Conservation (phyloP, 1,140 invertebrate genomes). For the Neodiprion virginianus region DNA sequence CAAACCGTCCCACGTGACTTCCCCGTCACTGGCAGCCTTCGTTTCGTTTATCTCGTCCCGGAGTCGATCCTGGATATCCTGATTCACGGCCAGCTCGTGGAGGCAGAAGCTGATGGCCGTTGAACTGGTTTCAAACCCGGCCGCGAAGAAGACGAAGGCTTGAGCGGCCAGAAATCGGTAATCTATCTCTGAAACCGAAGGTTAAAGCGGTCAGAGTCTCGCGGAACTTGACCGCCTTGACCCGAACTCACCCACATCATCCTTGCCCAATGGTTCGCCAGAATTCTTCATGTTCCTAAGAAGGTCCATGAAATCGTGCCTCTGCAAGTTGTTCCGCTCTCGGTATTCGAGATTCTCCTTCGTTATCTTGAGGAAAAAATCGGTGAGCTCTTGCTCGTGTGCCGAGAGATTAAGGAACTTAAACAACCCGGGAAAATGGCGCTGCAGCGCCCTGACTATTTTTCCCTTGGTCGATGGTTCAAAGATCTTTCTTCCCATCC, state of each 20-base stretch:
- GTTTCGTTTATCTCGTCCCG: slow-evolving; percentile 54
- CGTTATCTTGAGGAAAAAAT: slow-evolving; percentile 53
- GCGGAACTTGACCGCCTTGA: slow-evolving; percentile 37
- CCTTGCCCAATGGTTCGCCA: slow-evolving; percentile 35
- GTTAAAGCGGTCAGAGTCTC: too few relatives aligned
- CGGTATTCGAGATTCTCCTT: slow-evolving; percentile 62
- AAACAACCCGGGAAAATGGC: slow-evolving; percentile 36
- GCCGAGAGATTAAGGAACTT: slow-evolving; percentile 26
- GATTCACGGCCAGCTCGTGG: slow-evolving; percentile 59
- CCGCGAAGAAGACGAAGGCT: slow-evolving; percentile 39
- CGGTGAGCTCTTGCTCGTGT: slow-evolving; percentile 41
- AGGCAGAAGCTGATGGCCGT: slow-evolving; percentile 52
- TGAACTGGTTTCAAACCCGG: slow-evolving; percentile 55
- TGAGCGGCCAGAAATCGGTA: slow-evolving; percentile 32
- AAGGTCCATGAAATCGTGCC: slow-evolving; percentile 62
- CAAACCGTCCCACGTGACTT: slow-evolving; percentile 50
- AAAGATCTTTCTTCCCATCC: slow-evolving; percentile 53
- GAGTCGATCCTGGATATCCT: slow-evolving; percentile 58
- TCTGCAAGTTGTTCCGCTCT: slow-evolving; percentile 47
- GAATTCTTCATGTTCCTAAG: slow-evolving; percentile 41
- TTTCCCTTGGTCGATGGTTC: slow-evolving; percentile 36
- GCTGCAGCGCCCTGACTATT: slow-evolving; percentile 19
- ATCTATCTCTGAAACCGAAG: slow-evolving; percentile 14
- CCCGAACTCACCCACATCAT: slow-evolving; percentile 39
- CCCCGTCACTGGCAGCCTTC: slow-evolving; percentile 34